These are phyloP conservation scores for Apamea crenata DNA, from an alignment of 2,888 invertebrate genomes.

Conservation along the genomic window DNA sequence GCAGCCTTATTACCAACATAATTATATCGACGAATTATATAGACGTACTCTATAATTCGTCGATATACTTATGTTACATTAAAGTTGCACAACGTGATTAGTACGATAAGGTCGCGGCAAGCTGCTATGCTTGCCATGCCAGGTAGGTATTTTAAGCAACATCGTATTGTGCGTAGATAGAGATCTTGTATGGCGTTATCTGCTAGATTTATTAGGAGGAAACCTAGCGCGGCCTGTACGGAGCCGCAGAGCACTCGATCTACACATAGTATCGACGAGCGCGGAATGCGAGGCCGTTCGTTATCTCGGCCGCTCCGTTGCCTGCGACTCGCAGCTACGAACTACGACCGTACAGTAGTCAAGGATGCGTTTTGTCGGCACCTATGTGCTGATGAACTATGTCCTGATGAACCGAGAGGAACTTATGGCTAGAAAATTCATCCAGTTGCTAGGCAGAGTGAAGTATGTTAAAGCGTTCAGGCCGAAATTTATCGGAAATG, in stretches of 20 bases:
- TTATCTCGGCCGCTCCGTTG: conserved; percentile 16
- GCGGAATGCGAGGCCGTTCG: conserved; percentile 37
- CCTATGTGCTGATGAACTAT: neutral
- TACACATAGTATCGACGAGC: conserved; percentile 5
- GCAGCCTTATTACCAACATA: no score
- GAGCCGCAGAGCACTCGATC: neutral
- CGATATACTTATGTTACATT: neutral
- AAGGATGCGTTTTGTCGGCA: neutral
- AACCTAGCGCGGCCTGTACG: neutral
- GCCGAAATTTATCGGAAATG: neutral
- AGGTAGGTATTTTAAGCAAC: conserved; percentile 16
- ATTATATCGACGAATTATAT: no score
- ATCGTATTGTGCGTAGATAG: conserved; percentile 36
- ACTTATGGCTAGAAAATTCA: neutral
- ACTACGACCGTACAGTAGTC: neutral
- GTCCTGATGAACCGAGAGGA: neutral
- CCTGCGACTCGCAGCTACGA: neutral
- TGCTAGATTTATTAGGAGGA: conserved; percentile 21
- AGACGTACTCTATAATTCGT: no score
- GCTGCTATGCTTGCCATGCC: conserved; percentile 4
- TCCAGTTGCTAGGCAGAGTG: conserved; percentile 5
- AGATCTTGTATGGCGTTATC: conserved; percentile 22
- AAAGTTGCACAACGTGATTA: neutral
- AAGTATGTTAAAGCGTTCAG: neutral
- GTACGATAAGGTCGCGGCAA: neutral